Conservation (phyloP, 2,113 vertebrate species). For the Phylloscopus whistleri region DNA sequence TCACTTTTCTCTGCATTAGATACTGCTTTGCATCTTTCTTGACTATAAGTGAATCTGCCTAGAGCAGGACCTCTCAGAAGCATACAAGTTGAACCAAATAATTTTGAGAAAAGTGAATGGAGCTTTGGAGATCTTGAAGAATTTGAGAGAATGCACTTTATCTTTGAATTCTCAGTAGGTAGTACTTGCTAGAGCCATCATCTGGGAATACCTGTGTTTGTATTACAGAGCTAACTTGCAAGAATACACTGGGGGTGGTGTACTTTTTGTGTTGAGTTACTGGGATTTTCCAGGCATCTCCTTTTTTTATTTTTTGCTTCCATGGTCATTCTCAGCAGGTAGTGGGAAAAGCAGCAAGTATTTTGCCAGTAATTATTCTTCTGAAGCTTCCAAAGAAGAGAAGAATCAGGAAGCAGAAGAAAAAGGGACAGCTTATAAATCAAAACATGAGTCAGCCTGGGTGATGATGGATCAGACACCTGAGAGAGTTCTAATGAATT, state of each 20-base stretch:
- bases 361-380: constrained; percentile 81
- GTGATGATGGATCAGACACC: constrained; percentile 77
- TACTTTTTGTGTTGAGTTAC: not conserved
- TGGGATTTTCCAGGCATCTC: not conserved
- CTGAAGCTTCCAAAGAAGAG: constrained; percentile 69
- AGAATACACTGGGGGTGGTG: not conserved
- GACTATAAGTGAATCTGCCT: not conserved
- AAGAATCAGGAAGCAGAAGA: constrained; percentile 57
- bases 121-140: not conserved
- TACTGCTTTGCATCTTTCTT: not conserved
- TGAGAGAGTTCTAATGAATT: constrained; percentile 81
- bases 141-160: not conserved
- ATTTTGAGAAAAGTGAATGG: not conserved
- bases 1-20: not conserved
- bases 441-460: constrained; percentile 77
- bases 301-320: not conserved
- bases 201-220: not conserved
- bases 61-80: not conserved
- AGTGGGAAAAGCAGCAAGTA: constrained; percentile 80
- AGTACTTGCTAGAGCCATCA: not conserved
- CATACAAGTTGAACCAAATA: not conserved
- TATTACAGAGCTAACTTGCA: not conserved
- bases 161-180: not conserved
- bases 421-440: constrained; percentile 46
- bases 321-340: constrained; percentile 36